Evolutionary conservation across 2,888 invertebrate genomes (phyloP), one percentile per base, ranked within the genome.

Genomic region (Megaustenia siamemsis): DNA sequence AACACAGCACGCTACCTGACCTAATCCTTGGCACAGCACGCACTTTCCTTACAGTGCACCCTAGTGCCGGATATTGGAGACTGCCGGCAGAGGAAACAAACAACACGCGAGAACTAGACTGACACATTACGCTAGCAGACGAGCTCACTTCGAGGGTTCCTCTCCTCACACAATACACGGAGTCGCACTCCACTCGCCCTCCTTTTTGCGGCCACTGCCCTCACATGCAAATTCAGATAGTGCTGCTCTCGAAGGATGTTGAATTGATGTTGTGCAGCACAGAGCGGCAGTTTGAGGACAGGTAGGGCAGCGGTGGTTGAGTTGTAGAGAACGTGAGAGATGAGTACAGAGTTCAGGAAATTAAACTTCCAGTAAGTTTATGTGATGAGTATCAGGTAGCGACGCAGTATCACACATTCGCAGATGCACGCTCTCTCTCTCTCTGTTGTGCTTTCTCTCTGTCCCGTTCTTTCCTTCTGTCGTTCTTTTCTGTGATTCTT

Each of bases 1-100:
- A n/a, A n/a, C 69, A 69, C 21, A 40, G 60, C 35, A 60, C 66
- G 1, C 38, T 28, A 10, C 35, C 60, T 32, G 40, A 66, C 32
- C 35, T 45, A 12, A 18, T 49, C 32, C 38, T 35, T 32, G 69
- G 8, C 71, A 53, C 1, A 24, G 35, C 43, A 28, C 28, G n/a
- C 40, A 32, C 38, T 81, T 71, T 71, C 15, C 60, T 43, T 56
- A 73, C 60, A 73, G 60, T 66, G 66, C 82, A 63, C 38, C 49
- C 53, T 73, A 82, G 63, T 66, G 79, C 85, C 82, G 82, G 79
- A 83, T 77, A 77, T 77, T 83, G 56, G 49, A 63, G 40, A 53
- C 76, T 69, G 28, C 76, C 82, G 82, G 32, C 49, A 56, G 66
- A 21, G 40, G 49, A 32, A 40, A 32, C 73, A 35, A 32, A 53